Conservation (phyloP, 2,888 invertebrate species). For the Lamellibrachia columna region DNA sequence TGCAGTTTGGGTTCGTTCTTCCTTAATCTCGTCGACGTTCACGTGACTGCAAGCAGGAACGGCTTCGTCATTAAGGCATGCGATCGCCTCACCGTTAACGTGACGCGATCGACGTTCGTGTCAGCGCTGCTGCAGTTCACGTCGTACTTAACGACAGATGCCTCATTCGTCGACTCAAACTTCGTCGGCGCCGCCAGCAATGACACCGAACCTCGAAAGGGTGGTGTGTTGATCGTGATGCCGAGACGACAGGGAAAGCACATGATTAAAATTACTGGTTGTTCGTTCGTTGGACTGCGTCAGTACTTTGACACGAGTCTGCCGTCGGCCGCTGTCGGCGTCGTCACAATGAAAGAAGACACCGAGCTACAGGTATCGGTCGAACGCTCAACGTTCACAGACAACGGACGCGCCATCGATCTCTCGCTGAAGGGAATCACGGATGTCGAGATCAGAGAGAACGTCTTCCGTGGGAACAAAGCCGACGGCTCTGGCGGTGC, state of each 20-base stretch:
- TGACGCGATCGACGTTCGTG: background rate
- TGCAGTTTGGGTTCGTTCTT: background rate
- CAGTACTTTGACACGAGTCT: background rate
- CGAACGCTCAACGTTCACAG: conserved; percentile 13
- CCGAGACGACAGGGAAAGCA: conserved; percentile 18
- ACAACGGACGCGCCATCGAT: conserved; percentile 29
- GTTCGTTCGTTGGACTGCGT: background rate
- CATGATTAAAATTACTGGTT: background rate
- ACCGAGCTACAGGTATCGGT: conserved; percentile 7
- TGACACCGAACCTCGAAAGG: background rate
- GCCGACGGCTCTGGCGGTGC: conserved; percentile 35
- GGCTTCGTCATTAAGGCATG: background rate
- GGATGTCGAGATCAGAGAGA: conserved; percentile 25
- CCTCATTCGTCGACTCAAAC: background rate
- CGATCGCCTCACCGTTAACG: background rate
- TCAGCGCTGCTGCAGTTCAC: background rate
- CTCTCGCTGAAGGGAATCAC: conserved; percentile 27
- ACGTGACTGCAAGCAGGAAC: background rate
- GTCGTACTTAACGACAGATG: background rate
- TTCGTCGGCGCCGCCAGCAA: background rate
- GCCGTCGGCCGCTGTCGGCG: background rate
- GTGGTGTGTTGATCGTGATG: background rate
- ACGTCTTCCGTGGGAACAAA: conserved; percentile 26
- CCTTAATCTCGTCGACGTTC: background rate
- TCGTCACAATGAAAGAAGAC: conserved; percentile 18